These are phyloP conservation scores for Apus apus DNA, from an alignment of 2,113 vertebrate genomes.

Conservation along the genomic window DNA sequence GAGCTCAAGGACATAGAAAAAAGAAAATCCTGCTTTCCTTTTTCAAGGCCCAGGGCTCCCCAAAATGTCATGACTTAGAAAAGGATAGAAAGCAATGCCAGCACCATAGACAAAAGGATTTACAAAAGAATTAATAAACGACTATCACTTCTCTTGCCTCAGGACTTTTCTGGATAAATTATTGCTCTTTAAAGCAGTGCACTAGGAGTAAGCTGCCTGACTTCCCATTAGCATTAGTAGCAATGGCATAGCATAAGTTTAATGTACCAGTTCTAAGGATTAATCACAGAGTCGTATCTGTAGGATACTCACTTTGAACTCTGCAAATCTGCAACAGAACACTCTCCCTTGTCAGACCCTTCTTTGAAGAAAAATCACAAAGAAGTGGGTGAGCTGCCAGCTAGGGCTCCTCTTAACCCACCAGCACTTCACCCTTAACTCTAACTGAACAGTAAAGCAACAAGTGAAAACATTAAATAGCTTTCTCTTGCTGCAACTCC, in stretches of 20 bases:
- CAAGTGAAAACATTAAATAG: not conserved
- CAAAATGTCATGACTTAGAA: not conserved
- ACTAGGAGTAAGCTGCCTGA: constrained; percentile 47
- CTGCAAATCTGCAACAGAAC: constrained; percentile 29
- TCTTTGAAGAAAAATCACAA: constrained; percentile 50
- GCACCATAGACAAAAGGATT: constrained; percentile 26
- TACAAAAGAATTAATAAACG: constrained; percentile 25
- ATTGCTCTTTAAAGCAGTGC: constrained; percentile 44
- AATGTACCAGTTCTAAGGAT: constrained; percentile 6
- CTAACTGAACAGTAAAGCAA: not conserved
- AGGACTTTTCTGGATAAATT: constrained; percentile 37
- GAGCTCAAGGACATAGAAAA: not conserved
- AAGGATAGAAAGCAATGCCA: not conserved
- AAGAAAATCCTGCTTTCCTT: not conserved
- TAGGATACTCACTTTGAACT: constrained; percentile 37
- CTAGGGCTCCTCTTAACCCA: constrained; percentile 1
- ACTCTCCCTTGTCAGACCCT: constrained; percentile 35
- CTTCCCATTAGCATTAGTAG: constrained; percentile 53
- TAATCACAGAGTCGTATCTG: constrained; percentile 45
- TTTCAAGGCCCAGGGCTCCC: not conserved
- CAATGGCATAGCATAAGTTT: not conserved
- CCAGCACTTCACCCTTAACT: not conserved
- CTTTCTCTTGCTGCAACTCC: not conserved
- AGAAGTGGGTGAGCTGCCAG: not conserved
- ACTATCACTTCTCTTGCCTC: not conserved